phyloP scores from a whole-genome alignment of 1,140 invertebrate species.

The Drosophila trapezifrons region DNA sequence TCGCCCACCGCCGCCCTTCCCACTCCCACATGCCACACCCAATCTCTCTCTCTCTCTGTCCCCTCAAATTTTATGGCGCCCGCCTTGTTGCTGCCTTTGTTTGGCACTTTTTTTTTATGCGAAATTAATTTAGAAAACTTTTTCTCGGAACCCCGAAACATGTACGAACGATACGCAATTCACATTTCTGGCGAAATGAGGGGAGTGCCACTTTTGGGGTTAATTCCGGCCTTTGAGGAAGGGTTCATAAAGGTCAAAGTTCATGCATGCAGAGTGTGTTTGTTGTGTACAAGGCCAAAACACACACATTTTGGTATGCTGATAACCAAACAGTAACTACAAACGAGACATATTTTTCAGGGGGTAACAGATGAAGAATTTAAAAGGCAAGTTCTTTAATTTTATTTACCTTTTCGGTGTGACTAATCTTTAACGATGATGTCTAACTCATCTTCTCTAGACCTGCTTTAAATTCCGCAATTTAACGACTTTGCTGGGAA shows the following conservation, averaged over 20 bases:
- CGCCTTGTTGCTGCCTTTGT: slow-evolving; percentile 30
- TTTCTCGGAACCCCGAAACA: slow-evolving; percentile 43
- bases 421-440: too few relatives aligned
- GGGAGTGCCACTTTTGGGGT: slow-evolving; percentile 28
- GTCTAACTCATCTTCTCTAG: too few relatives aligned
- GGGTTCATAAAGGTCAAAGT: slow-evolving; percentile 32
- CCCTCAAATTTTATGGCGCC: slow-evolving; percentile 60
- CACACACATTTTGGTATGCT: not conserved
- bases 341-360: not conserved
- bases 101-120: slow-evolving; percentile 67
- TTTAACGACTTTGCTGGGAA: too few relatives aligned
- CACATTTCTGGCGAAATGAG: slow-evolving; percentile 5
- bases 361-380: not conserved
- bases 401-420: too few relatives aligned
- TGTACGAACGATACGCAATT: slow-evolving; percentile 35
- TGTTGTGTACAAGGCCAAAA: not conserved
- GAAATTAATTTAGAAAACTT: slow-evolving; percentile 79
- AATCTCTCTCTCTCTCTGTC: too few relatives aligned
- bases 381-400: not conserved
- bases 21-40: slow-evolving; percentile 6
- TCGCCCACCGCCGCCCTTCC: slow-evolving; percentile 3
- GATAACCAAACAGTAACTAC: not conserved
- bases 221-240: slow-evolving; percentile 10
- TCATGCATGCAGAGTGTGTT: slow-evolving; percentile 6
- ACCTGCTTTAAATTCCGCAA: too few relatives aligned